These are phyloP conservation scores for Rhinolophus sinicus DNA, from an alignment of 2,113 vertebrate genomes.

Conservation along the genomic window DNA sequence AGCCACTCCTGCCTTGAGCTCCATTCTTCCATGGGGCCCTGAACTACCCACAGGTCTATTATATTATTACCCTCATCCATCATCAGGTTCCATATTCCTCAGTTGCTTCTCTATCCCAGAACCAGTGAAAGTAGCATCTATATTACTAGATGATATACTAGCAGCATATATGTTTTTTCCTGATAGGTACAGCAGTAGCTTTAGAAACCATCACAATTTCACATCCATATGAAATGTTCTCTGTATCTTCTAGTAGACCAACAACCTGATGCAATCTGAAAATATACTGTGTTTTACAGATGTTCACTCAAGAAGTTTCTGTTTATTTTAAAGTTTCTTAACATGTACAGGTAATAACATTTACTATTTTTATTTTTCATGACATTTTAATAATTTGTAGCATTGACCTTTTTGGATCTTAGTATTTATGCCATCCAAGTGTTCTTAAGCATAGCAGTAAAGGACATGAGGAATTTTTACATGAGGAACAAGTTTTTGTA, in stretches of 20 bases:
- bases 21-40: background rate
- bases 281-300: background rate
- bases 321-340: slow-evolving; percentile 34
- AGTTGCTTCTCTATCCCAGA: background rate
- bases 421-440: background rate
- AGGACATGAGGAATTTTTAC: background rate
- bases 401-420: slow-evolving; percentile 8
- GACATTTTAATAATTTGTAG: background rate
- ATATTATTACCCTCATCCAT: background rate
- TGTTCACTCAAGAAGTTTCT: slow-evolving; percentile 22
- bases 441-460: slow-evolving; percentile 9
- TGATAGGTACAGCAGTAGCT: background rate
- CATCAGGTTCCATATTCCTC: background rate
- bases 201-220: slow-evolving; percentile 26
- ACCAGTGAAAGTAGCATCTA: background rate
- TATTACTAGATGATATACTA: background rate
- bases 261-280: background rate
- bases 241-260: background rate
- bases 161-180: background rate
- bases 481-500: background rate
- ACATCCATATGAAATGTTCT: background rate
- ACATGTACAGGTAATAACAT: background rate
- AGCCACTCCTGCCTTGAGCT: background rate
- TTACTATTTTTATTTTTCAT: background rate
- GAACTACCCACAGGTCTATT: background rate